These are phyloP conservation scores for Struthidea cinerea DNA, from an alignment of 2,113 vertebrate species.

Conservation along the genomic window DNA sequence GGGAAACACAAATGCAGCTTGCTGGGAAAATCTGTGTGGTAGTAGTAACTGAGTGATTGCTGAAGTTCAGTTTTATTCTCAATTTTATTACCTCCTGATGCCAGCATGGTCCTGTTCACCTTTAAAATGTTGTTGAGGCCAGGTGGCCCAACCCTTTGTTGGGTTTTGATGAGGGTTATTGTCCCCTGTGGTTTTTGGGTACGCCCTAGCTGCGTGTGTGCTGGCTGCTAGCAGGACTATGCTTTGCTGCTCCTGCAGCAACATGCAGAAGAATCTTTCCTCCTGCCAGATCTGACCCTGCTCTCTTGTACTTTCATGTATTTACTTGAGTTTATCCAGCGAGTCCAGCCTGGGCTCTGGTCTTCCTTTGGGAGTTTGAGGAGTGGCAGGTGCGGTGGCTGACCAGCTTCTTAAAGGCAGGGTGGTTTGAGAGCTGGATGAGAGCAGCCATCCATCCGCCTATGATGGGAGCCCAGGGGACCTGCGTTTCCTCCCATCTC, in stretches of 20 bases:
- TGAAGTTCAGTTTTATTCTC: background rate
- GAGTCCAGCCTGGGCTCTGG: background rate
- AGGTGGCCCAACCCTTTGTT: background rate
- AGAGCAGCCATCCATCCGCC: background rate
- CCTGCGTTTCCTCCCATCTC: background rate
- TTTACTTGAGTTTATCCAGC: background rate
- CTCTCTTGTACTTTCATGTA: background rate
- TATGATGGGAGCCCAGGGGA: background rate
- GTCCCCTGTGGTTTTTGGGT: background rate
- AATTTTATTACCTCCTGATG: background rate
- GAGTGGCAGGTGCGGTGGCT: background rate
- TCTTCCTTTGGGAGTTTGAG: background rate
- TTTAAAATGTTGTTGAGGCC: background rate
- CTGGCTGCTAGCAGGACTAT: background rate
- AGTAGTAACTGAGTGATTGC: background rate
- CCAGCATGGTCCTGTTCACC: background rate
- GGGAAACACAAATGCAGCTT: background rate
- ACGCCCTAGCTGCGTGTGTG: fast-evolving
- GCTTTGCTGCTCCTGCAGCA: background rate
- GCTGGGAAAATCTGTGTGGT: background rate
- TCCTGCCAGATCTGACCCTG: background rate
- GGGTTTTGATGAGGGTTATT: background rate
- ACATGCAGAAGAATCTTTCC: background rate
- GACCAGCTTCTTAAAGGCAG: background rate
- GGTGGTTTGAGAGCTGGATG: background rate